Evolutionary conservation across 1,140 invertebrate genomes (phyloP).

Genomic region (Sinella curviseta): DNA sequence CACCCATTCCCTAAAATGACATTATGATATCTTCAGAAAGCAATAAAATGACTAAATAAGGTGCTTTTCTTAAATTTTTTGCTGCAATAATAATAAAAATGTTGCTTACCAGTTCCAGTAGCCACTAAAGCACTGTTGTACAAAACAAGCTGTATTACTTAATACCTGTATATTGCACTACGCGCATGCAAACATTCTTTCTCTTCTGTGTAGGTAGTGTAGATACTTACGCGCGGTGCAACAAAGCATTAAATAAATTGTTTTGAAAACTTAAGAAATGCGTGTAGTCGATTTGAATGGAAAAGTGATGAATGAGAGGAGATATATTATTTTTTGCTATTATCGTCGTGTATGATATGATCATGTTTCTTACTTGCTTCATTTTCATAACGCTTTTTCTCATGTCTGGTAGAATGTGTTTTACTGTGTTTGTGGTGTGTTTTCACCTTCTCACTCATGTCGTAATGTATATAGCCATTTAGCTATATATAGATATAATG

Average conservation of each 20-base stretch:
- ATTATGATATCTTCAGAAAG: not conserved
- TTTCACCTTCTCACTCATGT: too few relatives aligned
- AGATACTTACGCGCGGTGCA: not conserved
- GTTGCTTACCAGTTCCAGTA: too few relatives aligned
- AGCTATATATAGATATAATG: not conserved
- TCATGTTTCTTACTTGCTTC: not conserved
- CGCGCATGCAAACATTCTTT: not conserved
- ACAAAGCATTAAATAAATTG: not conserved
- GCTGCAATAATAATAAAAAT: not conserved
- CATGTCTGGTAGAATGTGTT: not conserved
- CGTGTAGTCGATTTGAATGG: not conserved
- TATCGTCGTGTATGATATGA: not conserved
- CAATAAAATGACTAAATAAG: not conserved
- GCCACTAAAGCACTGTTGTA: too few relatives aligned
- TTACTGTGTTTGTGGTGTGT: too few relatives aligned
- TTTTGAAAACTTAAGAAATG: not conserved
- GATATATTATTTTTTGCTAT: not conserved
- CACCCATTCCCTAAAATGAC: not conserved
- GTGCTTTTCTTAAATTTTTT: not conserved
- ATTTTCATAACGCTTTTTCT: not conserved
- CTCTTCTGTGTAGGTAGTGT: not conserved
- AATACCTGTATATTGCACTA: too few relatives aligned
- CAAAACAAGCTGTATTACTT: too few relatives aligned
- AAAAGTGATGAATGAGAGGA: constrained; percentile 1
- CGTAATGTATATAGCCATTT: too few relatives aligned